Conservation (phyloP, 2,797 vertebrate genomes). For the Dendrocincla fuliginosa region DNA sequence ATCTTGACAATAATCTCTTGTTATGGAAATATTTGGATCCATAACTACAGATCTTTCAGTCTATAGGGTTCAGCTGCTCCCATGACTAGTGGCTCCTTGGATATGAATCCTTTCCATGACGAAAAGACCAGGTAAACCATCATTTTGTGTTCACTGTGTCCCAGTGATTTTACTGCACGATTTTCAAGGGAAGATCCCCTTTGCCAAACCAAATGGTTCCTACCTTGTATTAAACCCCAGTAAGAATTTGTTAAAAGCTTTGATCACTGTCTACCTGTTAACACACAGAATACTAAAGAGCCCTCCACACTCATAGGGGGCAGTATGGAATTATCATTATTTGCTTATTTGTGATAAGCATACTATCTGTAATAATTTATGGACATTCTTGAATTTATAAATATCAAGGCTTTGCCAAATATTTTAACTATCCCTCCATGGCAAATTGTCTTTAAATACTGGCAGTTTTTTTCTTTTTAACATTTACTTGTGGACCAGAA, state of each 20-base stretch:
- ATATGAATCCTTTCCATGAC: neutral
- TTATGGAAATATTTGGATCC: neutral
- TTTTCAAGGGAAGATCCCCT: constrained; percentile 1
- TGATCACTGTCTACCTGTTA: constrained; percentile 66
- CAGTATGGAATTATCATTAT: constrained; percentile 47
- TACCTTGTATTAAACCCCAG: neutral
- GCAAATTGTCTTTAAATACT: constrained; percentile 81
- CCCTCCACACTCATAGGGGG: constrained; percentile 26
- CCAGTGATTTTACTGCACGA: neutral
- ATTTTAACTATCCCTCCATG: constrained; percentile 78
- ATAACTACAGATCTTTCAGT: neutral
- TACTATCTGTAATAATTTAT: constrained; percentile 78
- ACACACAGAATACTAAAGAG: constrained; percentile 42
- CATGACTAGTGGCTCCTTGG: neutral
- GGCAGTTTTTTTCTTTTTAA: constrained; percentile 80
- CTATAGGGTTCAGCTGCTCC: neutral
- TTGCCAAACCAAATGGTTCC: neutral
- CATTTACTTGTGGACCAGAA: constrained; percentile 90
- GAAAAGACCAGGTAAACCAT: neutral
- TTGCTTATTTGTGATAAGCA: constrained; percentile 74
- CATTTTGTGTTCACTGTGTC: neutral
- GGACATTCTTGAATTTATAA: constrained; percentile 78
- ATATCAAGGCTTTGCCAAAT: constrained; percentile 77
- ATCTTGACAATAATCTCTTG: neutral
- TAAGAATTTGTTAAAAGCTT: neutral